Evolutionary conservation across 2,113 vertebrate genomes (phyloP).

Genomic region (Chrysemys picta): DNA sequence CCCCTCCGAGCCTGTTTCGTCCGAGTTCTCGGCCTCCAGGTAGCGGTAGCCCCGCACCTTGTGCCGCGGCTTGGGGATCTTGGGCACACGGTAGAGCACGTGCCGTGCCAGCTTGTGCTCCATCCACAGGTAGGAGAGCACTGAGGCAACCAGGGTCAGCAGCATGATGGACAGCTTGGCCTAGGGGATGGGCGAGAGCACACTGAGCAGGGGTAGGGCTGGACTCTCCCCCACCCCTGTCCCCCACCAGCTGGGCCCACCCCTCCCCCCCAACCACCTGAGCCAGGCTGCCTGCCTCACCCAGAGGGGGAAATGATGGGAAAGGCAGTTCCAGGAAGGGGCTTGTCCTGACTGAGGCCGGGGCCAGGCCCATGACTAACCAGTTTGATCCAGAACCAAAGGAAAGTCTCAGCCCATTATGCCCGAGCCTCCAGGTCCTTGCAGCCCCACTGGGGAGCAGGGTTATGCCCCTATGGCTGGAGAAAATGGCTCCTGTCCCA

Average conservation of each 20-base stretch:
- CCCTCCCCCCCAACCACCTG: neutral
- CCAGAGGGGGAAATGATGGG: neutral
- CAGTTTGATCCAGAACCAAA: neutral
- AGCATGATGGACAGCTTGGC: conserved; percentile 91
- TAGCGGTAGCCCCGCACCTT: conserved; percentile 92
- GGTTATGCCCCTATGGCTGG: neutral
- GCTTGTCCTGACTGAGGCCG: neutral
- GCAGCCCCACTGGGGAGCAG: too few species aligned
- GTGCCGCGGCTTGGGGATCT: conserved; percentile 91
- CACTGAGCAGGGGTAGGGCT: accelerated
- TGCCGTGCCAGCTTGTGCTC: conserved; percentile 83
- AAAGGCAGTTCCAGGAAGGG: too few species aligned
- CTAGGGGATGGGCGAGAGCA: conserved; percentile 35
- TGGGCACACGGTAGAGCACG: conserved; percentile 83
- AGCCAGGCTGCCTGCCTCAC: neutral
- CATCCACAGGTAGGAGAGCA: conserved; percentile 87
- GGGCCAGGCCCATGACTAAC: neutral
- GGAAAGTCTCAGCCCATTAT: neutral
- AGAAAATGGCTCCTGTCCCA: neutral
- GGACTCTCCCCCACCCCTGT: too few species aligned
- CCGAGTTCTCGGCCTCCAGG: conserved; percentile 92
- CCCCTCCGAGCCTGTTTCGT: conserved; percentile 83
- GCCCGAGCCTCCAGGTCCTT: neutral
- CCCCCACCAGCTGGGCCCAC: neutral
- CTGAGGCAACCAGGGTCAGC: conserved; percentile 78